Evolutionary conservation across 2,797 vertebrate genomes (phyloP).

Genomic region (Silurus aristotelis): DNA sequence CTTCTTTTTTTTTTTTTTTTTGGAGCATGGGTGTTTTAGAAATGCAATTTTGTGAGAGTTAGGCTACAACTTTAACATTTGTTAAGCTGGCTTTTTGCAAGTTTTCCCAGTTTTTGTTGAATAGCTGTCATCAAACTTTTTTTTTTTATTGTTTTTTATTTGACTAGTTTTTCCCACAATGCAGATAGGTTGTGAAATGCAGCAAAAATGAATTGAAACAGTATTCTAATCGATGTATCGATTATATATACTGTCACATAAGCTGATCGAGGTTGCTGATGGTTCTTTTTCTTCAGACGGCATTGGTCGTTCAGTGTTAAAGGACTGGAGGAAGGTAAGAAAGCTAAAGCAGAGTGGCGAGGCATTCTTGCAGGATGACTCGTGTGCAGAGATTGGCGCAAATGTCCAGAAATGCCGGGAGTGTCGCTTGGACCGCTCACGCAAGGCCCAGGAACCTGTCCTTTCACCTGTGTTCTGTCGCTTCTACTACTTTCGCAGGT

Average conservation of each 20-base stretch:
- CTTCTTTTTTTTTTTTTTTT: not conserved
- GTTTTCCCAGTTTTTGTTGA: not conserved
- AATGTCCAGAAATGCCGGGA: conserved; percentile 97
- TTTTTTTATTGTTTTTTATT: not conserved
- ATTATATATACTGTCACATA: not conserved
- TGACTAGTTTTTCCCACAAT: not conserved
- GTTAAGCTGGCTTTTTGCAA: not conserved
- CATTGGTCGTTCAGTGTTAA: conserved; percentile 94
- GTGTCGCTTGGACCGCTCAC: conserved; percentile 90
- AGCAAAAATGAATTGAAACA: not conserved
- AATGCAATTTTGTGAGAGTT: not conserved
- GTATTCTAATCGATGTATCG: not conserved
- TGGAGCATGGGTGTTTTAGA: not conserved
- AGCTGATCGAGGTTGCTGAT: not conserved
- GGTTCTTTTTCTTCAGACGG: conserved; percentile 79
- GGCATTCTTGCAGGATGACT: conserved; percentile 96
- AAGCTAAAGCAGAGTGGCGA: conserved; percentile 96
- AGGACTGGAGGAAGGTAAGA: conserved; percentile 98
- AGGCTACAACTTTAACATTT: not conserved
- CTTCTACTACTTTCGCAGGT: conserved; percentile 99
- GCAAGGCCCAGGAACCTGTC: conserved; percentile 89
- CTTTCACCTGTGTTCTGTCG: conserved; percentile 97
- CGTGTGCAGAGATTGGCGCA: conserved; percentile 95
- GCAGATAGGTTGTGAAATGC: not conserved
- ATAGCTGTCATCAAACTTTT: not conserved